A percentile compares a stretch with the other conserved stretches of the same genome.
phyloP scores from a whole-genome alignment of 2,888 invertebrate genomes.

The Colletes collaris region DNA sequence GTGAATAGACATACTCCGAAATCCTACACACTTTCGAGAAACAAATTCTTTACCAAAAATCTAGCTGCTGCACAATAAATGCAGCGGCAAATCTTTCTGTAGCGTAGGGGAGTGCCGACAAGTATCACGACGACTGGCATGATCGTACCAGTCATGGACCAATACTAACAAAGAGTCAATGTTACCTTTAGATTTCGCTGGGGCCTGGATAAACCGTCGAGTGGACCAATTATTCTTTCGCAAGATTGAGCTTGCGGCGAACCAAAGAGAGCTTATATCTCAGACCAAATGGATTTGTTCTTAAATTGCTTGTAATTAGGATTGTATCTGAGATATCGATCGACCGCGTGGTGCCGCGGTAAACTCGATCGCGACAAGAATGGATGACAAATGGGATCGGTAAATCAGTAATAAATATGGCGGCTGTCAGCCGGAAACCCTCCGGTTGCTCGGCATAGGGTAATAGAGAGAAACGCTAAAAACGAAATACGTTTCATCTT shows the following conservation, averaged over 20 bases:
- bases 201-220: background rate
- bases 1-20: no score
- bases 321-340: conserved; percentile 24
- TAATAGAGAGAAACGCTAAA: background rate
- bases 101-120: conserved; percentile 50
- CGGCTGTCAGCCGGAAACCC: conserved; percentile 42
- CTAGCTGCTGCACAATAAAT: conserved; percentile 34
- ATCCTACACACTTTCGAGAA: no score
- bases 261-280: background rate
- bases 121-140: conserved; percentile 36
- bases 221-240: conserved; percentile 1
- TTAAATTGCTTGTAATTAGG: conserved; percentile 23
- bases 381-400: conserved; percentile 36
- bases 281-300: conserved; percentile 1
- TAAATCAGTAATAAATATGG: conserved; percentile 51
- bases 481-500: background rate
- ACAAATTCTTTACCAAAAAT: no score
- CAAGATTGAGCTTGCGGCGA: background rate
- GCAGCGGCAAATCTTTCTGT: conserved; percentile 30
- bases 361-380: conserved; percentile 26
- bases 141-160: conserved; percentile 54
- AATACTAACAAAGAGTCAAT: conserved; percentile 70
- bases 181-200: conserved; percentile 62
- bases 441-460: background rate
- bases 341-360: background rate